Evolutionary conservation across 2,797 vertebrate genomes (phyloP).

Genomic region (Eulemur rubriventer): DNA sequence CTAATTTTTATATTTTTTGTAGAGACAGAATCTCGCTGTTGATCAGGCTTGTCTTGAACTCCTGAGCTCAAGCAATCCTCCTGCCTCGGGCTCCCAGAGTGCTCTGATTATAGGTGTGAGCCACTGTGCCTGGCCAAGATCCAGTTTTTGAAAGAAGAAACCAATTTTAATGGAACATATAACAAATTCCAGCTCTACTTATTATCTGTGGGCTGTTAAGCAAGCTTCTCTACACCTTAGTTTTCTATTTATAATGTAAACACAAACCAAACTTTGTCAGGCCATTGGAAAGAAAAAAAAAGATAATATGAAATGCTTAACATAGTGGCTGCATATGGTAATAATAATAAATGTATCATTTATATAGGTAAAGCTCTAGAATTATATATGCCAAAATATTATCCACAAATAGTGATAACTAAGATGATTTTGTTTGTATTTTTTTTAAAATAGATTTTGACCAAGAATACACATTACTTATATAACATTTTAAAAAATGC

Average conservation of each 20-base stretch:
- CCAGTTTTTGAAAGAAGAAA: background rate
- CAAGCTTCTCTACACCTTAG: background rate
- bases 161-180: background rate
- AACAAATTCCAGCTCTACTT: background rate
- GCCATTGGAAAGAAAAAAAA: background rate
- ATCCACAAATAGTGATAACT: background rate
- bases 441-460: background rate
- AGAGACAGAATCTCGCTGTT: no score
- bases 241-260: conserved; percentile 21
- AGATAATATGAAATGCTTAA: background rate
- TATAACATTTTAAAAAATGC: background rate
- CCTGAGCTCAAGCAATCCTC: no score
- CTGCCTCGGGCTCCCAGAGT: no score
- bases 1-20: no score
- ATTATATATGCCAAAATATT: background rate
- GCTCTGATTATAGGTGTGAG: no score
- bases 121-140: background rate
- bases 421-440: background rate
- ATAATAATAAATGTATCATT: background rate
- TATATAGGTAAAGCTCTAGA: background rate
- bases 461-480: background rate
- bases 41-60: no score
- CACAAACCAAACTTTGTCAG: background rate
- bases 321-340: background rate
- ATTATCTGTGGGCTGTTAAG: background rate